Conservation (phyloP, 1,140 invertebrate genomes). For the Archivesica marissinica region DNA sequence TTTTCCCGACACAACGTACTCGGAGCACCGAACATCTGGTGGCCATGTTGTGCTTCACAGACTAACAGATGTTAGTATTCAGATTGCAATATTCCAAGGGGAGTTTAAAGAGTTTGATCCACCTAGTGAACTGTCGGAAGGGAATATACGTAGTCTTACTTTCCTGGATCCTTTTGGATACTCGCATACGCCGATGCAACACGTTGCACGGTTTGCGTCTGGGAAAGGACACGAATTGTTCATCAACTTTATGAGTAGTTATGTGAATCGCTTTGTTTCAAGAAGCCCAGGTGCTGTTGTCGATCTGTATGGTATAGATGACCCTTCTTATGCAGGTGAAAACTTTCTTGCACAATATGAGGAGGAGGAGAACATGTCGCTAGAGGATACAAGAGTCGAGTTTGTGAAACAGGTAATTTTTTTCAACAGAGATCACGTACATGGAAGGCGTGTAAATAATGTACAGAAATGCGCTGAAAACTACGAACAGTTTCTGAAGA, state of each 20-base stretch:
- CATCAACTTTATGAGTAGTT: conserved; percentile 37
- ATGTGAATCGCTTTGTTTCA: conserved; percentile 6
- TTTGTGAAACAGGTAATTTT: background rate
- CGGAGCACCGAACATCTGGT: too few relatives aligned
- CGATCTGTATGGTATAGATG: background rate
- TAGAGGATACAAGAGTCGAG: background rate
- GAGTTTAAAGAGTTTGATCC: background rate
- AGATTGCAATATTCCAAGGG: too few relatives aligned
- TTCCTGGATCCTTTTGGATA: conserved; percentile 24
- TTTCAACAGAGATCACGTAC: background rate
- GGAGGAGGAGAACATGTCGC: background rate
- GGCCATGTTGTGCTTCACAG: too few relatives aligned
- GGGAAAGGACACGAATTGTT: background rate
- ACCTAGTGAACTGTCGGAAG: background rate
- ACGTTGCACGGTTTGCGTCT: conserved; percentile 4
- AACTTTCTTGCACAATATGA: background rate
- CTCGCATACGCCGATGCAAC: background rate
- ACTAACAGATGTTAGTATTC: too few relatives aligned
- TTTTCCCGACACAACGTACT: too few relatives aligned
- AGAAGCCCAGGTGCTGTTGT: background rate
- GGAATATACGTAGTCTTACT: background rate
- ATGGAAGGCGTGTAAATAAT: background rate
- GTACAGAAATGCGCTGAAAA: background rate
- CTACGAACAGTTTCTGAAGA: background rate
- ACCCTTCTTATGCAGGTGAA: background rate